These are phyloP conservation scores for Labeo rohita DNA, from an alignment of 2,113 vertebrate genomes.

Conservation along the genomic window DNA sequence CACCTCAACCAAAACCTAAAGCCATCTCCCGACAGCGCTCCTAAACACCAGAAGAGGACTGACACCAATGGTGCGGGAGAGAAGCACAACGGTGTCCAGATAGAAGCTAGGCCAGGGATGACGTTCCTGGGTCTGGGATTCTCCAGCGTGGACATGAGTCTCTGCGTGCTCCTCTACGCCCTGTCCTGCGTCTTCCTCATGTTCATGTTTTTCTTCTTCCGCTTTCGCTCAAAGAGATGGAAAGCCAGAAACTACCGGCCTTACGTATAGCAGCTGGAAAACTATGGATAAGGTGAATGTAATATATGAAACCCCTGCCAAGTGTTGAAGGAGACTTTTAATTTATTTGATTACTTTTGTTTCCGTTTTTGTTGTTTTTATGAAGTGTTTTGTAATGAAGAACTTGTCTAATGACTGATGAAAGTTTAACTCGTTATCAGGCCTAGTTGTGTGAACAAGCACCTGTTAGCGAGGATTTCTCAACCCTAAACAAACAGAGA, in stretches of 20 bases:
- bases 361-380: slow-evolving; percentile 2
- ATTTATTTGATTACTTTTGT: slow-evolving; percentile 53
- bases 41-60: neutral
- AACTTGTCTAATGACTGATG: neutral
- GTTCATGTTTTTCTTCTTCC: slow-evolving; percentile 96
- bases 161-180: slow-evolving; percentile 89
- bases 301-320: slow-evolving; percentile 37
- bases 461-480: slow-evolving; percentile 13
- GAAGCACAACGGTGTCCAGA: neutral
- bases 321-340: slow-evolving; percentile 47
- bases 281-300: slow-evolving; percentile 31
- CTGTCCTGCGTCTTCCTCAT: slow-evolving; percentile 89
- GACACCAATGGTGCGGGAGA: neutral
- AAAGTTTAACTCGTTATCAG: neutral
- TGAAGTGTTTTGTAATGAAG: slow-evolving; percentile 33
- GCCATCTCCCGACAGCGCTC: slow-evolving; percentile 31
- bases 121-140: slow-evolving; percentile 85
- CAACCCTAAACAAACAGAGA: slow-evolving; percentile 8
- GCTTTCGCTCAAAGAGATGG: slow-evolving; percentile 84
- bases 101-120: slow-evolving; percentile 62
- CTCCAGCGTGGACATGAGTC: slow-evolving; percentile 94
- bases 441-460: slow-evolving; percentile 15
- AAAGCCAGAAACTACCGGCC: slow-evolving; percentile 75
- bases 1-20: slow-evolving; percentile 13
- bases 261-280: slow-evolving; percentile 70